phyloP scores from a whole-genome alignment of 2,113 vertebrate species.

The Ctenomys sociabilis region DNA sequence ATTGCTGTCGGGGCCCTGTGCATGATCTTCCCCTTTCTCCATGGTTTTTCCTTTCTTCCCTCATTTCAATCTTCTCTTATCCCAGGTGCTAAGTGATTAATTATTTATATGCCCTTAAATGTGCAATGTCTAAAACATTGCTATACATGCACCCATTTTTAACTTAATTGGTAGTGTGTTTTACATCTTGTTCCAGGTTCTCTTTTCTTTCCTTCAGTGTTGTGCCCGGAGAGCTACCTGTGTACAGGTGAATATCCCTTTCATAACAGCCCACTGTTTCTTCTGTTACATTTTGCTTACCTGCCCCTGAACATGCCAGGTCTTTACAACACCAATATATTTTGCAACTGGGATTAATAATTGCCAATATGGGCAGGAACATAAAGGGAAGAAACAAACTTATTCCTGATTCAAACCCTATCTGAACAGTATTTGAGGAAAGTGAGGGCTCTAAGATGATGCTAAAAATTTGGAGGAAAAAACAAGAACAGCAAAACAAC shows the following conservation, averaged over 20 bases:
- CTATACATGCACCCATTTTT: background rate
- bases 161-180: background rate
- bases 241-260: background rate
- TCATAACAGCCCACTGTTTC: background rate
- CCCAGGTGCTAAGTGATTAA: background rate
- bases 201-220: background rate
- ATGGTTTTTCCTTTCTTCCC: background rate
- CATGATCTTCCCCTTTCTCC: no score
- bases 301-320: background rate
- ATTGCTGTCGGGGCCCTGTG: fast-evolving
- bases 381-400: background rate
- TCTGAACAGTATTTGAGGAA: background rate
- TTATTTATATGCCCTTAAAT: background rate
- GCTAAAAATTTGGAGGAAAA: background rate
- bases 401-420: background rate
- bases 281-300: background rate
- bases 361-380: background rate
- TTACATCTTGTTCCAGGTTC: background rate
- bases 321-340: background rate
- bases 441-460: background rate
- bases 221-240: background rate
- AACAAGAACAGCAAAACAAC: background rate
- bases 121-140: background rate
- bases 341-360: background rate
- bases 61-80: background rate